Conservation (phyloP, 2,888 invertebrate species). For the Drosophila melanosoma region DNA sequence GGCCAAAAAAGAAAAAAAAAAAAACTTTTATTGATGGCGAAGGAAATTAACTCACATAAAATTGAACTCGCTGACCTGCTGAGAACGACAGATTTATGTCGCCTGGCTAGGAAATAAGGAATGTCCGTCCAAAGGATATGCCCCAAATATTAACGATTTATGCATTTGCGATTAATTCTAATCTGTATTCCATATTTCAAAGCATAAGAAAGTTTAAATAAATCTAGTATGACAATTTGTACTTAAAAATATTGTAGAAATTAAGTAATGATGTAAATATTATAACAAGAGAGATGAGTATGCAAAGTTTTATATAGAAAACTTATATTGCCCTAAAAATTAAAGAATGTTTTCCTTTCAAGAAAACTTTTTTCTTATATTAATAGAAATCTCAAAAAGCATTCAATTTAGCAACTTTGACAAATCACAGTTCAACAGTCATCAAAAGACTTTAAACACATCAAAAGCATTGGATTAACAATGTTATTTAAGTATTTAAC, state of each 20-base stretch:
- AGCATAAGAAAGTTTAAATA: background rate
- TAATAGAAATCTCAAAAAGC: background rate
- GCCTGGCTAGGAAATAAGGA: background rate
- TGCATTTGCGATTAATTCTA: background rate
- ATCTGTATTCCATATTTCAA: background rate
- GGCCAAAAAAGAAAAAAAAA: conserved; percentile 15
- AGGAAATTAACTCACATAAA: conserved; percentile 44
- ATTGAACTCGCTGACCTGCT: conserved; percentile 29
- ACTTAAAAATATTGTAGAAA: background rate
- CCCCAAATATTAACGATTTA: background rate
- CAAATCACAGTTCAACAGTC: background rate
- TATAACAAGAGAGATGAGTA: background rate
- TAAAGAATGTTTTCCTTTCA: background rate
- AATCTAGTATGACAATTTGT: background rate
- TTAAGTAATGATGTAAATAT: too few species aligned
- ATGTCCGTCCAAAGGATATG: background rate
- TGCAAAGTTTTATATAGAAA: background rate
- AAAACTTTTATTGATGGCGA: conserved; percentile 25
- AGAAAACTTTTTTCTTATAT: background rate
- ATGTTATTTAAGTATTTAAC: conserved; percentile 22
- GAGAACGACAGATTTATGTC: conserved; percentile 31
- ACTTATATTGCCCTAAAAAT: background rate
- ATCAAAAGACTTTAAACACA: background rate
- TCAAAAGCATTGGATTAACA: conserved; percentile 17
- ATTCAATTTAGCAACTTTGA: background rate